Base-by-base conservation (phyloP, 2,113 vertebrate species). In the Cynocephalus volans region DNA sequence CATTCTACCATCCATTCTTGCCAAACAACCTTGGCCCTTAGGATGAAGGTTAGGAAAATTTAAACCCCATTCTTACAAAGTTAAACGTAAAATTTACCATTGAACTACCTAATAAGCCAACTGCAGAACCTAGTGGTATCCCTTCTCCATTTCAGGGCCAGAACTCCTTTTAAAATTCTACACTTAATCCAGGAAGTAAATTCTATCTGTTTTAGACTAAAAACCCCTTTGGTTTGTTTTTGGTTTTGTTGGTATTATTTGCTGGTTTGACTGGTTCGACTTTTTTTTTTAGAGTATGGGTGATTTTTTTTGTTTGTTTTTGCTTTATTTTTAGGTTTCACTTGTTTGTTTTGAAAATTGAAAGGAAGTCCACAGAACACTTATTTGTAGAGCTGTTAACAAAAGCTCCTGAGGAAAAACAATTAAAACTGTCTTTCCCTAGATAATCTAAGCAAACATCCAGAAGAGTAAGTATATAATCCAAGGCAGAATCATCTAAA, bases 301-400 rank as follows among this genome's bases (percentile, higher is more conserved):
- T n/a, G n/a, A n/a, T 13, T 1, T 54, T 17, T 11, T 62, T 96
- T 67, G 31, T 24, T 52, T 33, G 24, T 33, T 80, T 95, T 64
- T 26, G 31, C 6, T 64, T 79, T 95, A 81, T 65, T 96, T 95
- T 95, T 76, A 73, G n/a, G 21, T 36, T n/a, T n/a, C n/a, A n/a
- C n/a, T n/a, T 70, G 8, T 64, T 82, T 62, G 70, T 58, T 80
- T 77, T 65, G 26, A 95, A 75, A 54, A 86, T 70, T 80, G 84
- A 87, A 93, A 75, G 36, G 31, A 73, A 79, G 1, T 19, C 81
- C 70, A 75, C 0, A 80, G 15, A 85, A 65, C 15, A 80, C 13
- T 64, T 58, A 70, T 24, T 48, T 67, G 50, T 10, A 84, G 33
- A 36, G 17, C 41, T 83, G 18, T 48, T 83, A 77, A 64, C 48